Evolutionary conservation across 2,797 vertebrate genomes (phyloP).

Genomic region (Sebastes diploproa): DNA sequence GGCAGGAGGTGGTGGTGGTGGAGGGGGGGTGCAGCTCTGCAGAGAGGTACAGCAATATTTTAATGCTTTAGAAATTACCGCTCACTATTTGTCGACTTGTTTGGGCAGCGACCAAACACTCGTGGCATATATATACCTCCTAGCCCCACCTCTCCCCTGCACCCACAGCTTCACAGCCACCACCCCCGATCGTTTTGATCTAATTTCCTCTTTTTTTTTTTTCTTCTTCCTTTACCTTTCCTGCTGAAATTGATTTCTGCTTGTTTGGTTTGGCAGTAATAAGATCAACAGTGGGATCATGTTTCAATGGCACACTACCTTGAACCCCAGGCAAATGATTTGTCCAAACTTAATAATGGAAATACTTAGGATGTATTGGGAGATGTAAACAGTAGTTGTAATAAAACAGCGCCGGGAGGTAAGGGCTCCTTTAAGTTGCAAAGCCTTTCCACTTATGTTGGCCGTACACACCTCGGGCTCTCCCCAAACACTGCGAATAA

Average conservation of each 20-base stretch:
- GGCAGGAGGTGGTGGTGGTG: conserved; percentile 40
- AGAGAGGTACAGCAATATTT: conserved; percentile 62
- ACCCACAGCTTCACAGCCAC: conserved; percentile 70
- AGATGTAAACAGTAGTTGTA: conserved; percentile 99
- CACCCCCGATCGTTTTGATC: conserved; percentile 79
- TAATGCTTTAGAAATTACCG: conserved; percentile 67
- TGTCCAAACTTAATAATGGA: conserved; percentile 98
- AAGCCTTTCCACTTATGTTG: conserved; percentile 92
- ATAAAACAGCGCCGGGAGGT: conserved; percentile 96
- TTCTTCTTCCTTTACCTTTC: conserved; percentile 79
- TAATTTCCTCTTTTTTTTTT: conserved; percentile 81
- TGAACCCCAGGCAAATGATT: conserved; percentile 99
- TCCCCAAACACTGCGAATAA: conserved; percentile 90
- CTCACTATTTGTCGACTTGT: conserved; percentile 71
- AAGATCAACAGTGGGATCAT: conserved; percentile 94
- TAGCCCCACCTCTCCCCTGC: conserved; percentile 57
- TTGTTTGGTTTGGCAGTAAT: conserved; percentile 95
- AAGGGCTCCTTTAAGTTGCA: conserved; percentile 93
- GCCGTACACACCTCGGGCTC: conserved; percentile 83
- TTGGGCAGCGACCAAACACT: conserved; percentile 62
- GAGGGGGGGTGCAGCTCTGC: conserved; percentile 18
- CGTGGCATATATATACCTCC: conserved; percentile 61
- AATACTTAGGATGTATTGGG: conserved; percentile 97
- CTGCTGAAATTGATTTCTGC: conserved; percentile 92
- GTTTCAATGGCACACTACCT: conserved; percentile 95